Base-by-base conservation (phyloP, 2,888 invertebrate species). In the Acanthopleura granulata region DNA sequence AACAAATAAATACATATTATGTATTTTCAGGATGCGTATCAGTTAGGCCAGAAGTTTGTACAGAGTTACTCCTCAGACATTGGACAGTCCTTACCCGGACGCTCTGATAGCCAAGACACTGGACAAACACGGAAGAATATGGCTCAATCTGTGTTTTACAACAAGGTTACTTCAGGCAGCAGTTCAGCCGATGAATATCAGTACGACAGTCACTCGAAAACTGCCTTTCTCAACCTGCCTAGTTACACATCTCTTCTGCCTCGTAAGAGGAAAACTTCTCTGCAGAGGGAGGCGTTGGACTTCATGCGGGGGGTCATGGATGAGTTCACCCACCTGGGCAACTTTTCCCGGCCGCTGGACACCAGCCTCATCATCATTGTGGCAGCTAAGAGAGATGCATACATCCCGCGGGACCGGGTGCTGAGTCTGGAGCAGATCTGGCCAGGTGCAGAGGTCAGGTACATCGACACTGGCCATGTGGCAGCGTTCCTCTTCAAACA, bases 251-350 rank as follows among this genome's bases (percentile, higher is more conserved):
- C 40, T 9, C 40, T 40, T 40, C 40, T 40, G 40, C 40, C 40
- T 40, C 4, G 40, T 9, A 3, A 40, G 40, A 40, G 9, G 40
- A 40, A 40, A 40, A 40, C 40, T 9, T 57, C 49, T 18, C 25
- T 40, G 49, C 40, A 51, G 18, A 62, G 61, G 83, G 95, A 96
- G 90, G 95, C 96, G 0, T 85, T 96, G 74, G 95, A 96, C 91
- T 98, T 99, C 88, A 98, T 99, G 98, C 92, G 96, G 72, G 97
- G 98, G 0, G 94, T 99, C 82, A 99, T 99, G 99, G 99, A 99
- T 88, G 98, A 99, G 90, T 99, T 97, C 89, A 99, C 99, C 0
- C 98, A 98, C 91, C 92, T 99, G 62, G 95, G 94, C 81, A 97
- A 98, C 91, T 99, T 97, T 88, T 95, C 96, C 1, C 92, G 94